Percentiles rank a stretch among this genome's conserved stretches.
Conservation (phyloP, 1,140 invertebrate species). For the Drosophila setifemur region DNA sequence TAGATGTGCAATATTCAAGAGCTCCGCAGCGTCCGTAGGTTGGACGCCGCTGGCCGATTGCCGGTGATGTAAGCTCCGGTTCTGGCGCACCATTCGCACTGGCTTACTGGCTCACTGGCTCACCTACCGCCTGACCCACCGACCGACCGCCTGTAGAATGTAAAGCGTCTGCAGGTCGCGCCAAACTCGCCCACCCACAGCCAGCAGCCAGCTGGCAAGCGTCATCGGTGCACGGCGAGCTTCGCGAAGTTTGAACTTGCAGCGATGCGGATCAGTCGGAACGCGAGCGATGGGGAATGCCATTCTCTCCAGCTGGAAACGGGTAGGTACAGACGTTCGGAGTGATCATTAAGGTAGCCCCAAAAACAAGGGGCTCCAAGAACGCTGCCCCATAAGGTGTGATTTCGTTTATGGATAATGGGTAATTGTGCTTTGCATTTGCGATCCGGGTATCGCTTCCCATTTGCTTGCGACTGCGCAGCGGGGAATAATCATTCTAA, state of each 20-base stretch:
- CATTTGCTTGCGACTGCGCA: constrained; percentile 10
- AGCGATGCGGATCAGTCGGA: constrained; percentile 33
- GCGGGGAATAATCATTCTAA: constrained; percentile 2
- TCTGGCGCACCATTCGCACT: constrained; percentile 8
- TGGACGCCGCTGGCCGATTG: constrained; percentile 11
- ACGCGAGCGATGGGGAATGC: constrained; percentile 10
- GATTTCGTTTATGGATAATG: constrained; percentile 25
- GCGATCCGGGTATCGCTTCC: neutral
- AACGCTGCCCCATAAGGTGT: constrained; percentile 30
- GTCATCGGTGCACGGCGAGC: constrained; percentile 30
- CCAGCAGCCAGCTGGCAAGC: constrained; percentile 3
- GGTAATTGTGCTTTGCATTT: constrained; percentile 42
- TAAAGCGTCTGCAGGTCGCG: constrained; percentile 41
- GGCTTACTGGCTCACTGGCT: neutral
- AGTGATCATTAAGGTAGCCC: constrained; percentile 7
- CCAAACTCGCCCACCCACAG: constrained; percentile 50
- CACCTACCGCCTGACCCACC: neutral
- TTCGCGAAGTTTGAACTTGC: constrained; percentile 29
- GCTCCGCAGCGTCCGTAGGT: constrained; percentile 36
- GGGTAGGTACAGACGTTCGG: constrained; percentile 20
- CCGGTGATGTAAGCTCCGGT: constrained; percentile 48
- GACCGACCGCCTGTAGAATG: constrained; percentile 22
- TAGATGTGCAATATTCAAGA: constrained; percentile 65
- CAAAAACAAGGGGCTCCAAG: constrained; percentile 34
- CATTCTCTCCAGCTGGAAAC: constrained; percentile 16